Base-by-base conservation (phyloP, 2,113 vertebrate species). In the Lophura nycthemera region DNA sequence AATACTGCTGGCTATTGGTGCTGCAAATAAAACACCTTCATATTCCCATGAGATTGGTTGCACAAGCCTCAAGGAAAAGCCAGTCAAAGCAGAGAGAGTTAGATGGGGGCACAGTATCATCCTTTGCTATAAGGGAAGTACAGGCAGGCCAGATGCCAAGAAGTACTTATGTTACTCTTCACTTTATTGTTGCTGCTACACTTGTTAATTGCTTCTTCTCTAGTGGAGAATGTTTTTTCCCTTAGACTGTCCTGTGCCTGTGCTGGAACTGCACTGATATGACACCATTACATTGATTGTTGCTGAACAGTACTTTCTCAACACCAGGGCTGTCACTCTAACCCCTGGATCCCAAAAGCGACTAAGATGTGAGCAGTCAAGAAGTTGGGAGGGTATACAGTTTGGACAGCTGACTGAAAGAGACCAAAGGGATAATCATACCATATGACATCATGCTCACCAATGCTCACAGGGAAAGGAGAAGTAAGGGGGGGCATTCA, bases 331-430 rank as follows among this genome's bases (percentile, higher is more conserved):
- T 64, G 25, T 38, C 6, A 21, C 56, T 61, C 13, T 45, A 52
- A 45, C 48, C 19, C 57, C 32, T 10, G 38, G 13, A 5, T 59
- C 5, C 36, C 36, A n/a, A 57, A 21, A 70, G 11, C 5, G 34
- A 32, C 22, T 9, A 47, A 48, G 13, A 7, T 75, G 9, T 4
- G 5, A 5, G 13, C 40, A 4, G 7, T 64, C 19, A 32, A 45
- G 50, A 70, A 17, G 1, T 6, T 75, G 42, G 7, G 18, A 67
- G 18, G 5, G 6, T 9, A 59, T 29, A 19, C 0, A 29, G 3
- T 10, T 69, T 43, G 36, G 24, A 52, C 13, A 70, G 5, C 20
- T 73, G 73, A 43, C 18, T 34, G 27, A 40, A 79, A 5, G 8
- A 56, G 12, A 30, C 22, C 27, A 42, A 70, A 83, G 43, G 10